Evolutionary conservation across 2,888 invertebrate genomes (phyloP), one percentile per base, ranked within the genome.

Genomic region (Lepeophtheirus nordmannii): DNA sequence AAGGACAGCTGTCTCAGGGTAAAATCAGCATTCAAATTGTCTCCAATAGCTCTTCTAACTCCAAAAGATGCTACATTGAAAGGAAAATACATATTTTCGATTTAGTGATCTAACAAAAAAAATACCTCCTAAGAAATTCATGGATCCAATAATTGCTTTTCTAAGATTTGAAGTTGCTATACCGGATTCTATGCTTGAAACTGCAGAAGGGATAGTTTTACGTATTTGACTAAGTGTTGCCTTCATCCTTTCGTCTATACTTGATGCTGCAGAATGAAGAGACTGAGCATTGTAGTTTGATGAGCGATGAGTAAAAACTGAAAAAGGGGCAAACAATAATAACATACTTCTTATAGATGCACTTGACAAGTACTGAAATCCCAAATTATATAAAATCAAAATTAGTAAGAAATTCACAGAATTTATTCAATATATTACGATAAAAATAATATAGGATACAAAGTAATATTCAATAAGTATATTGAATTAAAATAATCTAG

Each of bases 71-170:
- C 46, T 56, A 53, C 2, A 60, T 10, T 1, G 1, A 60, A 60
- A 60, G 1, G 1, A 23, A 22, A 60, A 37, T 22, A 10, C 2
- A 53, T 5, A 1, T 53, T 20, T 17, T n/a, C 3, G 20, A 53
- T 20, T 53, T 17, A 53, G 53, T 20, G 8, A 53, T 53, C 8
- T 20, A 53, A n/a, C 53, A n/a, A 17, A 53, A 7, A n/a, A 63
- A 37, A 46, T 56, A 63, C 63, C 53, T 46, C 63, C 63, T 1
- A 63, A 22, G 22, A 63, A 56, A 38, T 63, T 63, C 11, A 53
- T 20, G 8, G 53, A 14, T 22, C 30, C 63, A 3, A 63, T 20
- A 56, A 63, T 53, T 41, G 53, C 63, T 53, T 30, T 63, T 41
- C 53, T 37, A 17, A 41, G 1, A 30, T 63, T 63, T 41, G 53